Evolutionary conservation across 2,888 invertebrate genomes (phyloP).

Genomic region (Globia sparganii): DNA sequence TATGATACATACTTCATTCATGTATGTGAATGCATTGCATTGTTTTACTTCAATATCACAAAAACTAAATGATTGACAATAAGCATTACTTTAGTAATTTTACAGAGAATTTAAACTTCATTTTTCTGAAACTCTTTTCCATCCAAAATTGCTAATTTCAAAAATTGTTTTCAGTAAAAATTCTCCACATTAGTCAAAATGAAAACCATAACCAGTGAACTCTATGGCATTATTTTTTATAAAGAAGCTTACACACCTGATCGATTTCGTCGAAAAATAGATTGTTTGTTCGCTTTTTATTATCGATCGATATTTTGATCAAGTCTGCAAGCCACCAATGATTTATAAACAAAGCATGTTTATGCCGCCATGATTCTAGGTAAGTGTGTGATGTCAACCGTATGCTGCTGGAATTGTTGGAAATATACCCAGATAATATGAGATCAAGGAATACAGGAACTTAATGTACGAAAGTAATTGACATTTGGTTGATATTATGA

Average conservation of each 20-base stretch:
- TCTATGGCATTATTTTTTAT: not conserved
- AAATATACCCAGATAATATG: constrained; percentile 49
- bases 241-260: constrained; percentile 5
- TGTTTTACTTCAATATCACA: not conserved
- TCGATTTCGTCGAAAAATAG: not conserved
- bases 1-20: not conserved
- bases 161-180: not conserved
- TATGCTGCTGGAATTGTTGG: constrained; percentile 45
- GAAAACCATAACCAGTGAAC: not conserved
- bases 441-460: constrained; percentile 46
- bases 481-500: constrained; percentile 4
- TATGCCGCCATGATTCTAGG: constrained; percentile 44
- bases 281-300: not conserved
- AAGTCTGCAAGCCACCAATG: not conserved
- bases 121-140: not conserved
- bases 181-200: not conserved
- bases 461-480: constrained; percentile 34
- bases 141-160: not conserved
- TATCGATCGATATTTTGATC: not conserved
- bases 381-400: constrained; percentile 51
- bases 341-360: constrained; percentile 14
- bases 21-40: not conserved
- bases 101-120: constrained; percentile 2
- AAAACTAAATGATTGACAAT: not conserved
- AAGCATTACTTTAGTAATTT: constrained; percentile 4